Evolutionary conservation across 2,113 vertebrate genomes (phyloP).

Genomic region (Mixornis gularis): DNA sequence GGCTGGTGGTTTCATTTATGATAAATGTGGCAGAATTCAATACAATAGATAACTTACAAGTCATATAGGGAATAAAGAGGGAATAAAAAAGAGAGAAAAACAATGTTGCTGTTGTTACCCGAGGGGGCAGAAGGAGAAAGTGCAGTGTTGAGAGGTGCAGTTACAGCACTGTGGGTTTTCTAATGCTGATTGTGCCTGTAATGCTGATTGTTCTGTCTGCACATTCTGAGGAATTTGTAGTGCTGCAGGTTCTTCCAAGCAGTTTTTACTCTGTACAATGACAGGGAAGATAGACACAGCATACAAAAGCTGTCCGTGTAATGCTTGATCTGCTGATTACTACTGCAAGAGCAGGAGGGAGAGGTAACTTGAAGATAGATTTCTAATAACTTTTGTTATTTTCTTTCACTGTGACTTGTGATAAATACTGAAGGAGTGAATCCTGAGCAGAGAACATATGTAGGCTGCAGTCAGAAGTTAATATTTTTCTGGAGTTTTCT

Average conservation of each 20-base stretch:
- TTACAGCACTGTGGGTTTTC: background rate
- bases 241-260: background rate
- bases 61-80: background rate
- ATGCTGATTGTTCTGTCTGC: background rate
- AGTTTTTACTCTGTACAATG: background rate
- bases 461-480: background rate
- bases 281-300: background rate
- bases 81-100: background rate
- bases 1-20: background rate
- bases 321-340: background rate
- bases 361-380: background rate
- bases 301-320: background rate
- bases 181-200: rapidly evolving
- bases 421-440: background rate
- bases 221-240: background rate
- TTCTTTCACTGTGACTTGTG: background rate
- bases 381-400: background rate
- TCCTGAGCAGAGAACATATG: background rate
- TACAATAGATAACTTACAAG: background rate
- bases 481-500: background rate
- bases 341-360: background rate
- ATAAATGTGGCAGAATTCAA: background rate
- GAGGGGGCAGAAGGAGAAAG: background rate
- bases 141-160: background rate
- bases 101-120: background rate